Base-by-base conservation (phyloP, 92 coral and sea anemone genomes). In the Porites rus region DNA sequence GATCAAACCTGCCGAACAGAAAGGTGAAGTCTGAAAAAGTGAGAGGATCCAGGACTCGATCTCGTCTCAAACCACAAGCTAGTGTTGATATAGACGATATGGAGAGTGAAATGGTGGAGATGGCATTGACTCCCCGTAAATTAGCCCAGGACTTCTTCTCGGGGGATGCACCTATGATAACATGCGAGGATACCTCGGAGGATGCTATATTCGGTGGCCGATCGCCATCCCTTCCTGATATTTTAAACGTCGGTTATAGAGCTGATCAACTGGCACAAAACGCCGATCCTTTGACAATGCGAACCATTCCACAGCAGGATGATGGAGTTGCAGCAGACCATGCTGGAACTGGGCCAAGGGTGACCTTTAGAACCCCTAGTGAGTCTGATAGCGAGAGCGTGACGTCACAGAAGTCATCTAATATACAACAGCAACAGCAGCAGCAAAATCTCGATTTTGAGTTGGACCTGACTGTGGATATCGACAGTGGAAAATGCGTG, bases 401-500 rank as follows among this genome's bases (percentile, higher is more conserved):
- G 22, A 10, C 87, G 11, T 87, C 92, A 63, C 96, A 91, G 74
- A 92, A 91, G 81, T 85, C 95, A 7, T 60, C 84, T 51, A 53
- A 77, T 7, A 91, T 90, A 63, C 88, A 85, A 84, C 79, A 50
- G 59, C 81, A 66, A 8, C 52, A 69, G 10, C 74, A 58, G 14
- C 96, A 95, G 59, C 98, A 92, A 75, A 94, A 93, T 88, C 92
- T 97, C 73, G 99, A 97, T 79, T 97, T 97, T 69, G 97, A 97
- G 88, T 84, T 97, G 67, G 98, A 97, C 72, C 98, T 97, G 43
- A 92, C 92, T 9, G 99, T 97, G 51, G 93, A 95, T 77, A 97
- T 97, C 50, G 98, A 95, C 75, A 94, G 99, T 76, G 99, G 99
- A 1, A 93, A 95, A 79, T 97, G 99, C 28, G 96, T 97, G 69